Evolutionary conservation across 2,113 vertebrate genomes (phyloP).

Genomic region (Engystomops pustulosus): DNA sequence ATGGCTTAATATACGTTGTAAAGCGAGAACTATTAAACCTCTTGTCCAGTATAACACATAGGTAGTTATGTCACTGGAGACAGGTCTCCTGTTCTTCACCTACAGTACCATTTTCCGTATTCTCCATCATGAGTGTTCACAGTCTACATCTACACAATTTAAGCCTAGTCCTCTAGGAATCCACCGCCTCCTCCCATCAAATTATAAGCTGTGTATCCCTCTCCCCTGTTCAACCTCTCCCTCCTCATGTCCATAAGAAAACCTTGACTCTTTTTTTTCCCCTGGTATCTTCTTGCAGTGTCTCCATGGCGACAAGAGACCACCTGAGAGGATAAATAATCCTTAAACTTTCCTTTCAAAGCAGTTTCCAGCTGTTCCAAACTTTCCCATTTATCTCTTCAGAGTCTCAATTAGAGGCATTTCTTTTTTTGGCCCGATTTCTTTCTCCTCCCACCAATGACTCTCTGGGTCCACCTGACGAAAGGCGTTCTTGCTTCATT

Average conservation of each 20-base stretch:
- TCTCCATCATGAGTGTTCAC: no score
- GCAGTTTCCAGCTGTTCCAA: constrained; percentile 66
- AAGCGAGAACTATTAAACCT: background rate
- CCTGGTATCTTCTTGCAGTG: constrained; percentile 58
- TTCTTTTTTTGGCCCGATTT: constrained; percentile 67
- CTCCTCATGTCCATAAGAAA: constrained; percentile 42
- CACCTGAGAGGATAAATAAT: constrained; percentile 69
- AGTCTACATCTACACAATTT: background rate
- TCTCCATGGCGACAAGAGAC: constrained; percentile 68
- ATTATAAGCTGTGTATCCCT: constrained; percentile 66
- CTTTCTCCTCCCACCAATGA: constrained; percentile 68
- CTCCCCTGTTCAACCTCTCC: constrained; percentile 64
- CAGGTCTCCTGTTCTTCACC: background rate
- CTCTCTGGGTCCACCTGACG: constrained; percentile 76
- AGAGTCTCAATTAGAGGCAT: constrained; percentile 72
- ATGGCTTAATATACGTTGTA: no score
- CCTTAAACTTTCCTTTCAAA: constrained; percentile 68
- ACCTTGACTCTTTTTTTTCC: constrained; percentile 36
- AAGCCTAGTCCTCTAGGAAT: background rate
- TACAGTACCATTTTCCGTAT: no score
- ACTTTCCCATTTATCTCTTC: constrained; percentile 71
- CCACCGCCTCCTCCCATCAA: constrained; percentile 60
- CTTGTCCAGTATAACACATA: background rate
- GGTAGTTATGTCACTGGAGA: no score
- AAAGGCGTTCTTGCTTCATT: constrained; percentile 76